Conservation (phyloP, 2,797 vertebrate genomes). For the Trachurus trachurus region DNA sequence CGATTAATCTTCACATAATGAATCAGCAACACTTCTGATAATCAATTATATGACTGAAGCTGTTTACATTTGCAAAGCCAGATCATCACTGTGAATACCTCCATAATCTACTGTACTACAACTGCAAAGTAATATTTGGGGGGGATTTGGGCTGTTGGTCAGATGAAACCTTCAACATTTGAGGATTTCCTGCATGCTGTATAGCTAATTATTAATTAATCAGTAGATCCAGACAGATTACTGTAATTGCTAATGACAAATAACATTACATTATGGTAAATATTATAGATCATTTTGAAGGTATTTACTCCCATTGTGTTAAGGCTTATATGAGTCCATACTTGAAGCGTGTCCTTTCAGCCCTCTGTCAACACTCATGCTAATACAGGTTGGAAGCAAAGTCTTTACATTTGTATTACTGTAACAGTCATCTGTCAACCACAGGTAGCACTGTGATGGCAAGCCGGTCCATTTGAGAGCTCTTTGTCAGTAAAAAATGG, state of each 20-base stretch:
- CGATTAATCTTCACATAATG: not conserved
- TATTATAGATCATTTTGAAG: not conserved
- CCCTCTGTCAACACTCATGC: not conserved
- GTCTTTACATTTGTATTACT: not conserved
- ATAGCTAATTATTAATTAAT: too few species aligned
- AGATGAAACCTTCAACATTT: not conserved
- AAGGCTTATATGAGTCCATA: not conserved
- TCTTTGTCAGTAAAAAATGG: not conserved
- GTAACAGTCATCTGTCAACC: not conserved
- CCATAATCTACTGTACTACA: not conserved
- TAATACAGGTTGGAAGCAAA: not conserved
- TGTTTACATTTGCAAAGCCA: not conserved
- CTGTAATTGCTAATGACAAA: too few species aligned
- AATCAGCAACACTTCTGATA: not conserved
- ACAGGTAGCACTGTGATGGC: not conserved
- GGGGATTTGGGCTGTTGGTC: not conserved
- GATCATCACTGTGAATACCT: not conserved
- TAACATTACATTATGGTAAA: not conserved
- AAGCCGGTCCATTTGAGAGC: not conserved
- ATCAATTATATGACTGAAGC: not conserved
- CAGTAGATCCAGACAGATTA: too few species aligned
- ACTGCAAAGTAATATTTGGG: not conserved
- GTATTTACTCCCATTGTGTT: not conserved
- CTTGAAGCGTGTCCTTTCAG: not conserved
- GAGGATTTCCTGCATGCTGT: not conserved